Base-by-base conservation (phyloP, 2,888 invertebrate species). In the Platycheirus rosarum region DNA sequence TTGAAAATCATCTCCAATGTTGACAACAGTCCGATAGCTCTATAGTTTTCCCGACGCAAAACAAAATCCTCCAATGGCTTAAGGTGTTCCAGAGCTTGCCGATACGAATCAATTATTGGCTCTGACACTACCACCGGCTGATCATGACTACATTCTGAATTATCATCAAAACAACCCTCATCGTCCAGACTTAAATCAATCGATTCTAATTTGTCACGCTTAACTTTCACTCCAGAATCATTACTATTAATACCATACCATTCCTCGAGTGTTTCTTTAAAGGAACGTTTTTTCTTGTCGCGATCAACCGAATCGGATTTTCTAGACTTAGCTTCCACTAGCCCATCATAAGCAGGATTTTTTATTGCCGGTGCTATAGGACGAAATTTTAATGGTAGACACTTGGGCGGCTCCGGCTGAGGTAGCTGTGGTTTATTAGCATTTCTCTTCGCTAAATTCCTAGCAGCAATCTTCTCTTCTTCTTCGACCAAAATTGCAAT, bases 51-150 rank as follows among this genome's bases (percentile, higher is more conserved):
- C 76, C 87, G 87, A 55, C 87, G 86, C 8, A 89, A 86, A 5
- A 86, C 89, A 84, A 89, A 89, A 16, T 89, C 89, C 70, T 89
- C 89, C 14, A 89, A 57, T 0, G 89, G 89, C 32, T 88, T 89
- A 0, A 89, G 78, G 51, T 89, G 88, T 20, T 89, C 88, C 46
- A 89, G 46, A 0, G 89, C 89, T 49, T 89, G 88, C 0, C 85
- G 86, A 66, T 89, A 89, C 40, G 87, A 46, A 14, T 51, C 63
- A 18, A 80, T 70, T 11, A 48, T 11, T 8, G 37, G 48, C 20
- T 63, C 75, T 1, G 48, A 35, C 1, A 26, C 35, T 5, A 2
- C 20, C 2, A 3, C 29, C 3, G 11, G 4, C 13, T 5, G 57
- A 40, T 13, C 8, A 8, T 16, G 13, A 8, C 14, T 13, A 0